Evolutionary conservation across 2,888 invertebrate species (phyloP), one percentile per base, ranked within the genome.

Genomic region (Mantis religiosa): DNA sequence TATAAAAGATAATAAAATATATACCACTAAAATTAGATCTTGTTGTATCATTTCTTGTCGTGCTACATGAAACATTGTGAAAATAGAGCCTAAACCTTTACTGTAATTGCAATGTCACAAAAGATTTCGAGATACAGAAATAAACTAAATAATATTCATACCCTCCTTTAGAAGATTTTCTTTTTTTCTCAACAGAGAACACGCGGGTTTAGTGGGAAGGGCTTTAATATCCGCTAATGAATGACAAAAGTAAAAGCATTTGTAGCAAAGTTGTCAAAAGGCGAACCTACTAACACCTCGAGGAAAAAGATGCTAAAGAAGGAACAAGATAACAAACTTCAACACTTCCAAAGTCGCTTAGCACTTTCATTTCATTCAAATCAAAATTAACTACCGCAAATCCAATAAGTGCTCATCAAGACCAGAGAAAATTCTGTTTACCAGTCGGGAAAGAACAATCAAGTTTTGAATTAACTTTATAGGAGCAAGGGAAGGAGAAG

Each of bases 331-430:
- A 71, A 71, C 54, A 71, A 71, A 71, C 54, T 71, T 71, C 54
- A 15, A 71, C 54, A 20, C 54, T 20, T 6, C 54, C 20, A 71
- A 71, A 71, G 54, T 71, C 20, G 54, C 54, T 71, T 71, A 71
- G 54, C 86, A 28, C 28, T 86, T 28, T 28, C 41, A 86, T 81
- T 81, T 28, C 71, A 86, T 86, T 81, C 81, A 86, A 86, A 86
- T 86, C 86, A 86, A 86, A 86, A 86, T 86, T 86, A 86, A 86
- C 71, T 81, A 86, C 86, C 86, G 81, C 71, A 86, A 86, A 86
- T 86, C 54, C 28, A 86, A 86, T 86, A 86, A 86, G 81, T 81
- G 86, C 30, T 71, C 86, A 86, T 86, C 86, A 86, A 30, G 81
- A 20, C 28, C 41, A 85, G 85, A 54, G 54, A 71, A 71, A 71